Conservation (phyloP, 2,797 vertebrate genomes). For the Epinephelus coioides region DNA sequence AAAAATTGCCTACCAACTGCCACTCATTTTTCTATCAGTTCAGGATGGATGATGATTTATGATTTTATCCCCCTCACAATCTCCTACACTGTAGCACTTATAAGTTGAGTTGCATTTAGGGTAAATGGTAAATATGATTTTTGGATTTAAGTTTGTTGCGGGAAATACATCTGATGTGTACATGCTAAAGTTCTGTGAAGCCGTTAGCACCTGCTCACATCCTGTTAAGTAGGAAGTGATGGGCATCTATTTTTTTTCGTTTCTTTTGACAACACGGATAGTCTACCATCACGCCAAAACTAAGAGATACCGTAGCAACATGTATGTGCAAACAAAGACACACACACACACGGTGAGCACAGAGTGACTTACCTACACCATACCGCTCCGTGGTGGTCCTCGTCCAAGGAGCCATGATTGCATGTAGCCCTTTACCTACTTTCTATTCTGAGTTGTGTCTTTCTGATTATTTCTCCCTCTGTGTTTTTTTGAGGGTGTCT, state of each 20-base stretch:
- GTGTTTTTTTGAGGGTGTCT: constrained; percentile 35
- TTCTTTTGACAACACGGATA: not conserved
- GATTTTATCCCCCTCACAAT: not conserved
- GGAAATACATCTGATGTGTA: not conserved
- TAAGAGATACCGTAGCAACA: constrained; percentile 8
- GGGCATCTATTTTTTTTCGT: not conserved
- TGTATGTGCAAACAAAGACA: constrained; percentile 3
- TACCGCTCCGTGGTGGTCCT: constrained; percentile 76
- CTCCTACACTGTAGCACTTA: not conserved
- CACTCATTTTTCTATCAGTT: constrained; percentile 18
- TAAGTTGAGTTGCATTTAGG: not conserved
- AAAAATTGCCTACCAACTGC: not conserved
- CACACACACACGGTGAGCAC: not conserved
- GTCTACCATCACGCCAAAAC: constrained; percentile 10
- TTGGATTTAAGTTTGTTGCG: not conserved
- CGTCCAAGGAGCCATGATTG: constrained; percentile 84
- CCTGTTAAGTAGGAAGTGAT: constrained; percentile 78
- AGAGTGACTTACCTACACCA: constrained; percentile 83
- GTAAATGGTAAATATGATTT: constrained; percentile 14
- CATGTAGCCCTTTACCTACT: constrained; percentile 23
- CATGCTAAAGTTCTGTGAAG: constrained; percentile 18
- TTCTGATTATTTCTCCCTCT: constrained; percentile 11
- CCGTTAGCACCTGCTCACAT: constrained; percentile 76
- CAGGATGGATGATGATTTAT: constrained; percentile 1
- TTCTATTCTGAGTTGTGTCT: constrained; percentile 12